Conservation (phyloP, 35 echinoderm and acorn worm species). For the Anneissia japonica region DNA sequence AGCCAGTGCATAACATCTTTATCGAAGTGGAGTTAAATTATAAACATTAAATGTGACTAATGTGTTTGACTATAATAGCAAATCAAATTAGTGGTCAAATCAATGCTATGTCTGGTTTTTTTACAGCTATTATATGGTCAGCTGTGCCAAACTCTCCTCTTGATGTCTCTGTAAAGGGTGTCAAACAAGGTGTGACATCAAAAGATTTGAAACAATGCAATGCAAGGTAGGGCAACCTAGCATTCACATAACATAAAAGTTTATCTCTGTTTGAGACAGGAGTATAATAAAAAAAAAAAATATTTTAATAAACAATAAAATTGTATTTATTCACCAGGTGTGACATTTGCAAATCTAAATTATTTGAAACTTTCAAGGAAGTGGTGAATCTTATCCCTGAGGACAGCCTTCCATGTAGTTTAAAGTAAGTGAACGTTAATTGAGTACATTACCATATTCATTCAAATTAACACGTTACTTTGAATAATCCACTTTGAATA, state of each 20-base stretch:
- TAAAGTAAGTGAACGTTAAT: conserved; percentile 49
- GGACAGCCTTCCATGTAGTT: conserved; percentile 6
- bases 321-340: conserved; percentile 32
- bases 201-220: conserved; percentile 53
- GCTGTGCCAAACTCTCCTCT: conserved; percentile 24
- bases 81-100: too few relatives aligned
- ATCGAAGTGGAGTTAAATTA: too few relatives aligned
- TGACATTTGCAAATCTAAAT: conserved; percentile 32
- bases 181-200: conserved; percentile 64
- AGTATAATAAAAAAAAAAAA: background rate
- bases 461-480: too few relatives aligned
- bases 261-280: background rate
- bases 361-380: conserved; percentile 46
- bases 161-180: conserved; percentile 76
- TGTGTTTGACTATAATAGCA: too few relatives aligned
- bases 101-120: conserved; percentile 2
- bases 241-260: background rate
- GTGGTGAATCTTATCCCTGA: conserved; percentile 12
- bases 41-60: too few relatives aligned
- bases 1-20: too few relatives aligned
- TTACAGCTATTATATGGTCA: conserved; percentile 76
- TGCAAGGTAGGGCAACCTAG: conserved; percentile 73
- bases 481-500: too few relatives aligned
- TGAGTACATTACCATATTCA: too few relatives aligned
- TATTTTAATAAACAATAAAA: background rate